A percentile compares a stretch with the other conserved stretches of the same genome.
Evolutionary conservation across 2,888 invertebrate species (phyloP).

Genomic region (Odontocolon sp.): DNA sequence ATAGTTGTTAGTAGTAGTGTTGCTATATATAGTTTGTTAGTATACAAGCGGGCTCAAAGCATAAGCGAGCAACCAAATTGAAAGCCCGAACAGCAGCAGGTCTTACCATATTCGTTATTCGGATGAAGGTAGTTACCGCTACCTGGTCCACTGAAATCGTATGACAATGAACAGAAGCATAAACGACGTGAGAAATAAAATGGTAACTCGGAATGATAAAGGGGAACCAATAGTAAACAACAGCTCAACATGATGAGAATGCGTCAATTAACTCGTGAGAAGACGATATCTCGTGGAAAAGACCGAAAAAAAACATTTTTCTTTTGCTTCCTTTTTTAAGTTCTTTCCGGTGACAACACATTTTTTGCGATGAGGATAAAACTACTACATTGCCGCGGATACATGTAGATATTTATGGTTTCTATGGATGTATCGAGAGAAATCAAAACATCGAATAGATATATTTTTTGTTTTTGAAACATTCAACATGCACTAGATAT

Average conservation of each 20-base stretch:
- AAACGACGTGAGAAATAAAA: constrained; percentile 62
- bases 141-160: constrained; percentile 80
- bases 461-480: constrained; percentile 31
- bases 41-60: constrained; percentile 29
- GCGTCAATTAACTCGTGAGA: neutral
- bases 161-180: constrained; percentile 77
- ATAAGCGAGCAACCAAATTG: constrained; percentile 58
- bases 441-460: constrained; percentile 45
- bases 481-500: constrained; percentile 62
- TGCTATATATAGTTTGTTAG: neutral
- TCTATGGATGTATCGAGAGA: constrained; percentile 6
- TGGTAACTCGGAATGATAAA: constrained; percentile 4
- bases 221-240: constrained; percentile 14
- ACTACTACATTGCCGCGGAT: constrained; percentile 40
- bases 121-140: constrained; percentile 81
- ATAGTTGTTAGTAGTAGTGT: no score
- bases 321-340: no score
- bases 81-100: constrained; percentile 71
- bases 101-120: constrained; percentile 80
- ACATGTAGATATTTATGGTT: constrained; percentile 11
- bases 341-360: no score
- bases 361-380: constrained; percentile 11
- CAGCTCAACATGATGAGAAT: neutral
- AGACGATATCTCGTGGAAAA: neutral
- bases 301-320: no score